Base-by-base conservation (phyloP, 2,888 invertebrate species). In the Cephus pygmeus region DNA sequence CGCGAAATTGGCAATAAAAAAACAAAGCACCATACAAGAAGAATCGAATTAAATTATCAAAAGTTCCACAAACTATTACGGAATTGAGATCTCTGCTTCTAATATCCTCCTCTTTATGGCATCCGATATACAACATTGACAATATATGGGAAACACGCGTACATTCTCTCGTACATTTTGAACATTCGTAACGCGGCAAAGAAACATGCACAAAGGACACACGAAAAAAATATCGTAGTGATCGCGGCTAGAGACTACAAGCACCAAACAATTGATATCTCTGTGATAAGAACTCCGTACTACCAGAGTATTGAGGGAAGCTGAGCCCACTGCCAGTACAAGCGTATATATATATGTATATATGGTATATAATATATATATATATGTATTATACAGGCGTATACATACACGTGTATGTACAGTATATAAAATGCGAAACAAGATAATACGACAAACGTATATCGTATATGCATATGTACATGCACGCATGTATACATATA, bases 311-410 rank as follows among this genome's bases (percentile, higher is more conserved):
- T 87, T 85, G 85, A 88, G 84, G 83, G 85, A 81, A 87, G 87
- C 85, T 87, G 87, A 87, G 85, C 87, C 86, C 89, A 89, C 89
- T 89, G 89, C 89, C 89, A 89, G 88, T 89, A 88, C 87, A 89
- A 85, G 82, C 82, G 79, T 83, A 83, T 80, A 36, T 40, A 40
- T 40, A 40, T 33, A 81, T 77, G 75, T 76, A 77, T 78, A 79
- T 75, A 77, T 80, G 2, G 12, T 35, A 35, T 35, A 35, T 35
- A 35, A 77, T 83, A 83, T 80, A 40, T 40, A 36, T 33, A 81
- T 77, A 76, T 78, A 76, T 81, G 23, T 56, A 56, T 56, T 56
- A 23, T 56, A 56, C 56, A 56, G 56, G 56, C 56, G 56, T 56
- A 56, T 56, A 56, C 23, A 56, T 23, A 56, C 23, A 56, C 9